Evolutionary conservation across 1,140 invertebrate genomes (phyloP).

Genomic region (Zaprionus africanus): DNA sequence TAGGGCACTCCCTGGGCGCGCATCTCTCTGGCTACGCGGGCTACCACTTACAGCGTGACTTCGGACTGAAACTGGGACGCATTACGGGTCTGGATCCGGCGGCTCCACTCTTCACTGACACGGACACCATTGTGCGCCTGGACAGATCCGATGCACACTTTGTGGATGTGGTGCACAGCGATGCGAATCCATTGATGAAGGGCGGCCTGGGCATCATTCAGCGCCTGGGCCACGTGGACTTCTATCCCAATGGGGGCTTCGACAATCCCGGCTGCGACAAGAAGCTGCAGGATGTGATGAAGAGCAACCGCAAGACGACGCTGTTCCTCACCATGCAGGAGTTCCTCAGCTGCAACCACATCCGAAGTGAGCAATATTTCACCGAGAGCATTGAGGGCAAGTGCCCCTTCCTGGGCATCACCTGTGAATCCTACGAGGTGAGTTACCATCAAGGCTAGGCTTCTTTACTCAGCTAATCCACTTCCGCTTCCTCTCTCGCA

Average conservation of each 20-base stretch:
- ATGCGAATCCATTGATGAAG: slow-evolving; percentile 91
- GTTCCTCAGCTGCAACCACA: slow-evolving; percentile 93
- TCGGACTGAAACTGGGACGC: slow-evolving; percentile 88
- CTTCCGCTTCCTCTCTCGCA: slow-evolving; percentile 49
- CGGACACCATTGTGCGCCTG: slow-evolving; percentile 91
- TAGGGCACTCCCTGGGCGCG: slow-evolving; percentile 95
- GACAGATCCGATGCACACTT: slow-evolving; percentile 93
- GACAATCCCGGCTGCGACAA: slow-evolving; percentile 94
- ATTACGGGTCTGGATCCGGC: slow-evolving; percentile 95
- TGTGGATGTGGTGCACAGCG: slow-evolving; percentile 95
- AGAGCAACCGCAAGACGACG: slow-evolving; percentile 85
- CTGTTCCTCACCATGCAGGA: slow-evolving; percentile 88
- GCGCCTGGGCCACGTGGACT: slow-evolving; percentile 93
- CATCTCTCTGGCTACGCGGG: slow-evolving; percentile 94
- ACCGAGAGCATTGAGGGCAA: slow-evolving; percentile 92
- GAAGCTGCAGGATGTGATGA: slow-evolving; percentile 89
- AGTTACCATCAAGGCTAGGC: not conserved
- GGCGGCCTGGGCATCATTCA: slow-evolving; percentile 93
- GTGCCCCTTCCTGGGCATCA: slow-evolving; percentile 91
- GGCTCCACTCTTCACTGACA: slow-evolving; percentile 95
- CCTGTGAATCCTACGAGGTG: slow-evolving; percentile 91
- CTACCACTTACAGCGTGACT: slow-evolving; percentile 88
- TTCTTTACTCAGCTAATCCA: not conserved
- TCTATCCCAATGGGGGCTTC: slow-evolving; percentile 94
- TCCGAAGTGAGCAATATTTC: slow-evolving; percentile 93